Percentiles rank a stretch among this genome's conserved stretches.
These are phyloP conservation scores for Philhelius pedissequus DNA, from an alignment of 2,888 invertebrate species.

Conservation along the genomic window DNA sequence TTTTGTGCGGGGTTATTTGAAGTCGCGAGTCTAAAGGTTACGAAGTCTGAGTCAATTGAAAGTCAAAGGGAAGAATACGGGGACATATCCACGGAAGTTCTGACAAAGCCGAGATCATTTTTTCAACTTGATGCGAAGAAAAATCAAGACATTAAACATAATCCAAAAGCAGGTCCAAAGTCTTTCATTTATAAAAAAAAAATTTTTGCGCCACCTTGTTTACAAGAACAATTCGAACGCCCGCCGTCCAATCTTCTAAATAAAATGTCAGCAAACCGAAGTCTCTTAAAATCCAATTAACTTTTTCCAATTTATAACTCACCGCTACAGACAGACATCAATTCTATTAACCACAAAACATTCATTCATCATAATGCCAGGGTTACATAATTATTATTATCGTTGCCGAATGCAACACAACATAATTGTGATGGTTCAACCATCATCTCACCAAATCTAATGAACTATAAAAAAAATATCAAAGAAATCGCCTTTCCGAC, in stretches of 20 bases:
- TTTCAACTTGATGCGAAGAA: no score
- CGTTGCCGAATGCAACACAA: background rate
- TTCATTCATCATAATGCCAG: background rate
- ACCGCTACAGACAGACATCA: background rate
- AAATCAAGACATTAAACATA: no score
- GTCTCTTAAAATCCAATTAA: background rate
- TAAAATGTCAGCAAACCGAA: background rate
- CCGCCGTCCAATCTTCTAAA: background rate
- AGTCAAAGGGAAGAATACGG: no score
- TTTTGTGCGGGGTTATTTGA: no score
- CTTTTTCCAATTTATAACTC: background rate
- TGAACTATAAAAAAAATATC: constrained; percentile 57
- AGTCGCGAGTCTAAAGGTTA: no score
- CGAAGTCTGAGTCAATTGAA: no score
- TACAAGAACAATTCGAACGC: no score
- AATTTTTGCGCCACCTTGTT: no score
- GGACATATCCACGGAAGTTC: no score
- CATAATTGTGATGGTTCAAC: constrained; percentile 8
- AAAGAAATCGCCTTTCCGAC: constrained; percentile 56
- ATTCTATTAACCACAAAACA: constrained; percentile 10
- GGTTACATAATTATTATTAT: constrained; percentile 15
- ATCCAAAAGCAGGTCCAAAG: no score
- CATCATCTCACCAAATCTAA: constrained; percentile 51
- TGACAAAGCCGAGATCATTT: no score
- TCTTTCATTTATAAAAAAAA: no score